Evolutionary conservation across 2,888 invertebrate species (phyloP).

Genomic region (Heteromyza rotundicornis): DNA sequence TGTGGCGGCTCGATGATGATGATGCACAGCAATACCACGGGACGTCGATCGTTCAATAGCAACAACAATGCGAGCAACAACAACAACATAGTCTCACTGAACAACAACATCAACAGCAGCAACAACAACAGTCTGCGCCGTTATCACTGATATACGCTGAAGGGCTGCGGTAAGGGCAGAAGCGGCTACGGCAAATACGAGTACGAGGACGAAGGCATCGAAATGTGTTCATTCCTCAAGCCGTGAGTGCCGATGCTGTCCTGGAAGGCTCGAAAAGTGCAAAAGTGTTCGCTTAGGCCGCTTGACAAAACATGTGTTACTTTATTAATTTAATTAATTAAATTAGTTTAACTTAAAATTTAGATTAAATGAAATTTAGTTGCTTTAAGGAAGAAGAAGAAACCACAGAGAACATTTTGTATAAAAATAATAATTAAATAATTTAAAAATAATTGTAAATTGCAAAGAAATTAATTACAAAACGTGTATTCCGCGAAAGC

Average conservation of each 20-base stretch:
- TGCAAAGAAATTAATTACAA: background rate
- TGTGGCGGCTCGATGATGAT: slow-evolving; percentile 40
- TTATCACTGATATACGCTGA: slow-evolving; percentile 58
- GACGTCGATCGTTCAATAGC: slow-evolving; percentile 51
- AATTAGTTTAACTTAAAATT: too few species aligned
- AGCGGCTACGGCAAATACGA: slow-evolving; percentile 17
- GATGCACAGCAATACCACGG: slow-evolving; percentile 55
- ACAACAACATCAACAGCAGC: slow-evolving; percentile 31
- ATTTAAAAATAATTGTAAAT: background rate
- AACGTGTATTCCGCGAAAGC: slow-evolving; percentile 25
- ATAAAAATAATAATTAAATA: too few species aligned
- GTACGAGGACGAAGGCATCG: slow-evolving; percentile 40
- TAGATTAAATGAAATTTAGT: too few species aligned
- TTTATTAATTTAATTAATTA: too few species aligned
- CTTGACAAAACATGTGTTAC: slow-evolving; percentile 5
- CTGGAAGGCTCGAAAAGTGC: background rate
- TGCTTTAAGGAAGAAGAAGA: slow-evolving; percentile 23
- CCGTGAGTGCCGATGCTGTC: slow-evolving; percentile 17
- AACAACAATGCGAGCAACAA: slow-evolving; percentile 46
- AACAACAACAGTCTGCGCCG: slow-evolving; percentile 55
- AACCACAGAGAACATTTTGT: slow-evolving; percentile 19
- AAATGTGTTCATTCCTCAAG: slow-evolving; percentile 47
- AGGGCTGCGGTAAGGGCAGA: slow-evolving; percentile 41
- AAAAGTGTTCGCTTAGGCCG: background rate
- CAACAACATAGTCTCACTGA: slow-evolving; percentile 33